These are phyloP conservation scores for Athalia rosae DNA, from an alignment of 2,888 invertebrate species.

Conservation along the genomic window DNA sequence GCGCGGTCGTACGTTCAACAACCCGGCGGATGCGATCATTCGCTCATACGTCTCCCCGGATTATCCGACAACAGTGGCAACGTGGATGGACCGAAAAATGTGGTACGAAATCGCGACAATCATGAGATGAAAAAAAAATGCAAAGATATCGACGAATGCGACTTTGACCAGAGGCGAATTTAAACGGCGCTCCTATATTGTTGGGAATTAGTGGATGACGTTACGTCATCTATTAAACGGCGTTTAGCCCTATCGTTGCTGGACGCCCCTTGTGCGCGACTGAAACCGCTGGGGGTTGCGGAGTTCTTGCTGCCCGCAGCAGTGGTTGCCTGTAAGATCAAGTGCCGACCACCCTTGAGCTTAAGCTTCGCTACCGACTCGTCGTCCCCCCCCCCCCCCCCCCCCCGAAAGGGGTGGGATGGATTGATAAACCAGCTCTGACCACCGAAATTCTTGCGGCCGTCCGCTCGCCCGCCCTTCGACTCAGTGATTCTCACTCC, in stretches of 20 bases:
- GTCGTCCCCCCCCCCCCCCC: too few species aligned
- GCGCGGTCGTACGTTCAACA: constrained; percentile 25
- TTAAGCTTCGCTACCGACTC: constrained; percentile 58
- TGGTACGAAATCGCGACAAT: not conserved
- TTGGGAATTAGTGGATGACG: constrained; percentile 54
- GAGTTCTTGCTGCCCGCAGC: constrained; percentile 67
- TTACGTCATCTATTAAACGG: constrained; percentile 66
- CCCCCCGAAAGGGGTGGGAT: constrained; percentile 57
- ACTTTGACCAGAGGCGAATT: not conserved
- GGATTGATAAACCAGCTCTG: constrained; percentile 69
- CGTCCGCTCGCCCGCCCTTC: constrained; percentile 55
- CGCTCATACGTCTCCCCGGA: constrained; percentile 21
- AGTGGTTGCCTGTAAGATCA: constrained; percentile 69
- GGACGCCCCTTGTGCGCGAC: constrained; percentile 63
- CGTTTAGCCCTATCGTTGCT: constrained; percentile 67
- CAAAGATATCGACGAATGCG: not conserved
- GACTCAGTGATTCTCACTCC: constrained; percentile 55
- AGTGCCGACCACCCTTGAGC: constrained; percentile 66
- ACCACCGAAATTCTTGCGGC: constrained; percentile 69
- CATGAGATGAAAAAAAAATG: not conserved
- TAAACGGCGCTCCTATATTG: constrained; percentile 7
- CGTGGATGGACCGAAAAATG: not conserved
- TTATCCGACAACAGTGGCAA: not conserved
- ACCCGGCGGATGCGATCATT: constrained; percentile 7
- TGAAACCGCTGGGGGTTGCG: constrained; percentile 66